A percentile compares a stretch with the other conserved stretches of the same genome.
These are phyloP conservation scores for Dasypogon diadema DNA, from an alignment of 2,888 invertebrate genomes.

Conservation along the genomic window DNA sequence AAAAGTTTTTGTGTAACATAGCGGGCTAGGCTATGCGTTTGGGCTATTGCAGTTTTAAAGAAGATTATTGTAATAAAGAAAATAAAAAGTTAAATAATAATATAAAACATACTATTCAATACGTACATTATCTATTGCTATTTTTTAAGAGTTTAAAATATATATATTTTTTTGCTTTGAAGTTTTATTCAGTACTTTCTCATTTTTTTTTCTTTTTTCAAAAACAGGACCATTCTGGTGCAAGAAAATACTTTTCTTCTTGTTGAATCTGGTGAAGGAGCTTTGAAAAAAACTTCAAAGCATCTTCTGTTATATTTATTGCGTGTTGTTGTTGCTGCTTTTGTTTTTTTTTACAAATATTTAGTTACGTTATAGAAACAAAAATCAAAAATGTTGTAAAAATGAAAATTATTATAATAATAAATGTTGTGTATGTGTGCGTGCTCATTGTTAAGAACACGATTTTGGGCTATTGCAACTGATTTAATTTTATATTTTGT, in stretches of 20 bases:
- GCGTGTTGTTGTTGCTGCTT: not conserved
- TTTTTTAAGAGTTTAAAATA: not conserved
- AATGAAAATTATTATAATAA: slow-evolving; percentile 12
- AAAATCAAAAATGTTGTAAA: slow-evolving; percentile 9
- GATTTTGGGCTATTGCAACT: slow-evolving; percentile 55
- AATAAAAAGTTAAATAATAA: not conserved
- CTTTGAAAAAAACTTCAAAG: slow-evolving; percentile 5
- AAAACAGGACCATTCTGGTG: no score
- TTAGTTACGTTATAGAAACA: not conserved
- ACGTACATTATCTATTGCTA: slow-evolving; percentile 25
- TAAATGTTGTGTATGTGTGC: slow-evolving; percentile 37
- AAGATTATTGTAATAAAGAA: not conserved
- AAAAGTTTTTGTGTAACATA: slow-evolving; percentile 44
- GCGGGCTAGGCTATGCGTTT: slow-evolving; percentile 50
- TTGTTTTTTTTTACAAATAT: slow-evolving; percentile 15
- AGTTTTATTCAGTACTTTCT: not conserved
- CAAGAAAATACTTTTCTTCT: no score
- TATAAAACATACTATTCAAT: not conserved
- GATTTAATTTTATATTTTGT: slow-evolving; percentile 43
- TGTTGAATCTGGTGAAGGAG: no score
- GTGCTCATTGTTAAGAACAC: slow-evolving; percentile 19
- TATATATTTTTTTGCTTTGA: slow-evolving; percentile 2
- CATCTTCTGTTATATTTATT: not conserved
- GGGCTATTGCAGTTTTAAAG: slow-evolving; percentile 48
- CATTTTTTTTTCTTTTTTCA: not conserved